Base-by-base conservation (phyloP, 2,113 vertebrate species). In the Cyprinus carpio region DNA sequence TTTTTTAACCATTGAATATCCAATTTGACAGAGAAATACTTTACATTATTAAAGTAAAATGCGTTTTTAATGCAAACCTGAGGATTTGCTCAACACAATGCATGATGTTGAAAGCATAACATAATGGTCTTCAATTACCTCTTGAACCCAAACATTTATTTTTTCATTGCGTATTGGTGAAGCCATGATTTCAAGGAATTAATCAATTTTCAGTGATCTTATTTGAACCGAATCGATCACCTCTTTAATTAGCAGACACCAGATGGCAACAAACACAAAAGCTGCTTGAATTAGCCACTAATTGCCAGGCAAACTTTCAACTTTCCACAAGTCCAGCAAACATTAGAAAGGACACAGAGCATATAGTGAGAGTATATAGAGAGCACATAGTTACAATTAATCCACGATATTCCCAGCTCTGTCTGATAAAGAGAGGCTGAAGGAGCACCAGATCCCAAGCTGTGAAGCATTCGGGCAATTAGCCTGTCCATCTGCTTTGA, bases 401-500 rank as follows among this genome's bases (percentile, higher is more conserved):
- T 75, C 65, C 40, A 31, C 62, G 58, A 78, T 64, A 80, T 76
- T 82, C 77, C 81, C 78, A 43, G 65, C 67, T 40, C 79, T 75
- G 51, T 31, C 34, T 65, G 69, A 82, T 51, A 75, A 82, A 86
- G 69, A 58, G 27, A 54, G 82, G 75, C 8, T 74, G 31, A 18
- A 84, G 37, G 58, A 56, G 29, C 76, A 34, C 71, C 11, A 15
- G 62, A 29, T 72, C 43, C 62, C 81, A 87, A 37, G 72, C 85
- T 88, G 81, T 46, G 76, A 86, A 58, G 74, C 74, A 81, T 79
- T 71, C 58, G 34, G 46, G 81, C 49, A 88, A 88, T 90, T 89
- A 89, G 85, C 81, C 75, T 43, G 78, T 84, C 87, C 88, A 87
- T 88, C 85, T 89, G 88, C 71, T 83, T 40, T 46, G 51, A 40